These are phyloP conservation scores for Nomada hirtipes DNA, from an alignment of 2,888 invertebrate genomes.

Conservation along the genomic window DNA sequence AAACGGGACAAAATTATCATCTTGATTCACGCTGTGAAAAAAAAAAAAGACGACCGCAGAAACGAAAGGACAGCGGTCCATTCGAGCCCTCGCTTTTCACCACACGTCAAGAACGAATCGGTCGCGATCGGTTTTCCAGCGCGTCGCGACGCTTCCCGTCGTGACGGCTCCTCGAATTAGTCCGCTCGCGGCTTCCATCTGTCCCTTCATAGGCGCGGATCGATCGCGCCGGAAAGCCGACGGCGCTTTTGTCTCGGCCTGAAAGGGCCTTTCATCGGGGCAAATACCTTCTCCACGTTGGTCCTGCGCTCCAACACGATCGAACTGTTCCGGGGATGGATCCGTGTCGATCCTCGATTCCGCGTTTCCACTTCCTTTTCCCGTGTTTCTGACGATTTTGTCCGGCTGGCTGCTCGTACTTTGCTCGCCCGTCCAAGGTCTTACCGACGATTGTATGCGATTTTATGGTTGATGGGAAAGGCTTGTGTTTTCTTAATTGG, in stretches of 20 bases:
- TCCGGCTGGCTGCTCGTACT: neutral
- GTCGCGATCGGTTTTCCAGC: conserved; percentile 12
- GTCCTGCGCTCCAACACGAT: conserved; percentile 50
- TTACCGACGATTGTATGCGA: no score
- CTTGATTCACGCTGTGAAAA: neutral
- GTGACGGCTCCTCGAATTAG: conserved; percentile 62
- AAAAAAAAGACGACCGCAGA: neutral
- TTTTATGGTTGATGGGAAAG: no score
- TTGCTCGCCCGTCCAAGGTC: no score
- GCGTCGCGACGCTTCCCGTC: conserved; percentile 42
- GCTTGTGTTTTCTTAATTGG: no score
- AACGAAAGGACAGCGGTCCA: neutral
- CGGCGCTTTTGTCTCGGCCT: conserved; percentile 63
- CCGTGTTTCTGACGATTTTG: neutral
- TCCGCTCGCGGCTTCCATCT: conserved; percentile 49
- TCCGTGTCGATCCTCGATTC: conserved; percentile 36
- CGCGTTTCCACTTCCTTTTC: conserved; percentile 11
- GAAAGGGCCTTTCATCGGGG: conserved; percentile 63
- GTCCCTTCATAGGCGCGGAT: conserved; percentile 54
- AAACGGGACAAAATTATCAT: no score
- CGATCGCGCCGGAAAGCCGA: conserved; percentile 59
- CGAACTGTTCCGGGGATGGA: conserved; percentile 33
- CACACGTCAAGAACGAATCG: conserved; percentile 17
- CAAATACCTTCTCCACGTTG: conserved; percentile 55
- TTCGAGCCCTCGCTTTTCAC: conserved; percentile 10